A percentile compares a stretch with the other conserved stretches of the same genome.
These are phyloP conservation scores for Nerophis lumbriciformis DNA, from an alignment of 2,113 vertebrate genomes.

Conservation along the genomic window DNA sequence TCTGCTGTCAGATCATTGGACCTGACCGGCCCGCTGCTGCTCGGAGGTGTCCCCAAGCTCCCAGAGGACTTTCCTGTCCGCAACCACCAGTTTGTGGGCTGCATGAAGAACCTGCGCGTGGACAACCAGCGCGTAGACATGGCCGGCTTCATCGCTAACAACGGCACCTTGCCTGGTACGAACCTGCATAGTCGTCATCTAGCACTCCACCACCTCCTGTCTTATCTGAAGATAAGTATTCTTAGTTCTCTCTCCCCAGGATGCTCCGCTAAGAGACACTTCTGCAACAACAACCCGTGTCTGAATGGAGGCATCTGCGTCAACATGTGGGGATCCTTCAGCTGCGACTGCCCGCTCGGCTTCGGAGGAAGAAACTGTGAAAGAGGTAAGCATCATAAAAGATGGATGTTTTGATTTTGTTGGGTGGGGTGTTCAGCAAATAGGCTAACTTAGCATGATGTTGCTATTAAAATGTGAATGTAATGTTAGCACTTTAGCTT, in stretches of 20 bases:
- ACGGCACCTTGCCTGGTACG: slow-evolving; percentile 86
- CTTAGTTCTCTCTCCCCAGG: slow-evolving; percentile 59
- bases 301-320: slow-evolving; percentile 86
- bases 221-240: neutral
- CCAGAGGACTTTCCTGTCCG: slow-evolving; percentile 86
- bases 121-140: slow-evolving; percentile 85
- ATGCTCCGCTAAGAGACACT: slow-evolving; percentile 84
- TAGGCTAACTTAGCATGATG: too few relatives aligned
- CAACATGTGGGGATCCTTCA: slow-evolving; percentile 86
- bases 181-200: neutral
- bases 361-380: slow-evolving; percentile 86
- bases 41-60: slow-evolving; percentile 87
- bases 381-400: slow-evolving; percentile 67
- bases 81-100: slow-evolving; percentile 86
- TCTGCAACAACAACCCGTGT: slow-evolving; percentile 82
- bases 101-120: slow-evolving; percentile 85
- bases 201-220: too few relatives aligned
- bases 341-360: slow-evolving; percentile 83
- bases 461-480: too few relatives aligned
- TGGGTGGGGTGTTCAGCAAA: too few relatives aligned
- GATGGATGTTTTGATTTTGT: too few relatives aligned
- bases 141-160: slow-evolving; percentile 91
- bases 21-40: slow-evolving; percentile 86
- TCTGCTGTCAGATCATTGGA: slow-evolving; percentile 81
- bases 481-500: too few relatives aligned